Conservation (phyloP, 2,113 vertebrate species). For the Cavia aperea region DNA sequence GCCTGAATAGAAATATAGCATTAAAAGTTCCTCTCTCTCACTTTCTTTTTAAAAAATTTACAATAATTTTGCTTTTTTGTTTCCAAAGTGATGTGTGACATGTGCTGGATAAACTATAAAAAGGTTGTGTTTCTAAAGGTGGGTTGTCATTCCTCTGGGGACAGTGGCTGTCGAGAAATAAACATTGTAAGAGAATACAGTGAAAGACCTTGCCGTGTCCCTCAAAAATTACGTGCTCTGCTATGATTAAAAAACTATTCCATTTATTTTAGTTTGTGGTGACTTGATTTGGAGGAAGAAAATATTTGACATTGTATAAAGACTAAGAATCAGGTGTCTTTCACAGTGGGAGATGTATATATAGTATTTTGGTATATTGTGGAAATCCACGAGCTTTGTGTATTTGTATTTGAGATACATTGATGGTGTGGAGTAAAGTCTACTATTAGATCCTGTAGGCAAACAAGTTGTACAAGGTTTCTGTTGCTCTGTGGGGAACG, state of each 20-base stretch:
- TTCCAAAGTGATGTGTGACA: constrained; percentile 71
- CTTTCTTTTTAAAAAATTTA: constrained; percentile 47
- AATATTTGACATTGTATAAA: constrained; percentile 74
- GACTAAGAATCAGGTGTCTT: constrained; percentile 75
- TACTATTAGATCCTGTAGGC: constrained; percentile 66
- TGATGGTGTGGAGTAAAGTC: constrained; percentile 68
- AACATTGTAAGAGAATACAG: constrained; percentile 66
- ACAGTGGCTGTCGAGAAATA: constrained; percentile 69
- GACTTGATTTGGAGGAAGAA: constrained; percentile 76
- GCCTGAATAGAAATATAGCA: constrained; percentile 79
- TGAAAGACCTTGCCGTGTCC: constrained; percentile 68
- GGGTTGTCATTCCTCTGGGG: constrained; percentile 75
- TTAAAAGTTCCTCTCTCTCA: constrained; percentile 71
- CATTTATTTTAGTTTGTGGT: constrained; percentile 78
- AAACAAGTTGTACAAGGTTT: constrained; percentile 53
- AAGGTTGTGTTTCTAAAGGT: constrained; percentile 72
- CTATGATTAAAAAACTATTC: constrained; percentile 76
- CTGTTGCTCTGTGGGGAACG: constrained; percentile 44
- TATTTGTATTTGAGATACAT: constrained; percentile 75
- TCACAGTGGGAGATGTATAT: constrained; percentile 77
- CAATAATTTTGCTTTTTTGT: constrained; percentile 54
- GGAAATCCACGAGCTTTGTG: constrained; percentile 73
- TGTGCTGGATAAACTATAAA: constrained; percentile 78
- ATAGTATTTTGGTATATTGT: constrained; percentile 75
- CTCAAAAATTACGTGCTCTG: constrained; percentile 71